Evolutionary conservation across 2,797 vertebrate species (phyloP).

Genomic region (Scomberomorus guttatus): DNA sequence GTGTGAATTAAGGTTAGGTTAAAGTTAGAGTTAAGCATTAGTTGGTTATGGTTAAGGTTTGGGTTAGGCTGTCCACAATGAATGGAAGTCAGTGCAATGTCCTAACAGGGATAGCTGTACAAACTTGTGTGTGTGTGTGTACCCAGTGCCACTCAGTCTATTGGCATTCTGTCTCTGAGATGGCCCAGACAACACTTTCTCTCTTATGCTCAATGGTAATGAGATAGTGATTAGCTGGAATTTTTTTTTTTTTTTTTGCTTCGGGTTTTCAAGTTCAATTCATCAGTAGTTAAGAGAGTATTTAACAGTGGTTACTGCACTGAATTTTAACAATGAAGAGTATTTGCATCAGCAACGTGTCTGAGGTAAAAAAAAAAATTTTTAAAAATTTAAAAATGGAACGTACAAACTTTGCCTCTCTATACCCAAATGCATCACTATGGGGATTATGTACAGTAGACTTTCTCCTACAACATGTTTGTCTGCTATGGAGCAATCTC

Average conservation of each 20-base stretch:
- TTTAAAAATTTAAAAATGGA: neutral
- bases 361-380: neutral
- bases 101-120: too few species aligned
- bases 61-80: too few species aligned
- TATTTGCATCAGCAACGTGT: conserved; percentile 1
- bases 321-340: neutral
- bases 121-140: neutral
- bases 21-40: too few species aligned
- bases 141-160: neutral
- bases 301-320: neutral
- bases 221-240: neutral
- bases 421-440: neutral
- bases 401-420: too few species aligned
- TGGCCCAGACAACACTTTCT: neutral
- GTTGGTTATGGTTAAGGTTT: too few species aligned
- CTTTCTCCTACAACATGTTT: conserved; percentile 28
- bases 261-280: neutral
- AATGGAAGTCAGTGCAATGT: too few species aligned
- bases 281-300: neutral
- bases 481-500: conserved; percentile 27
- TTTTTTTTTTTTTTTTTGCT: neutral
- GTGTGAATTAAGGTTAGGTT: too few species aligned
- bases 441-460: conserved; percentile 30
- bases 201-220: conserved; percentile 28
- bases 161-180: conserved; percentile 4